Evolutionary conservation across 2,797 vertebrate genomes (phyloP).

Genomic region (Leucoraja ocellata): DNA sequence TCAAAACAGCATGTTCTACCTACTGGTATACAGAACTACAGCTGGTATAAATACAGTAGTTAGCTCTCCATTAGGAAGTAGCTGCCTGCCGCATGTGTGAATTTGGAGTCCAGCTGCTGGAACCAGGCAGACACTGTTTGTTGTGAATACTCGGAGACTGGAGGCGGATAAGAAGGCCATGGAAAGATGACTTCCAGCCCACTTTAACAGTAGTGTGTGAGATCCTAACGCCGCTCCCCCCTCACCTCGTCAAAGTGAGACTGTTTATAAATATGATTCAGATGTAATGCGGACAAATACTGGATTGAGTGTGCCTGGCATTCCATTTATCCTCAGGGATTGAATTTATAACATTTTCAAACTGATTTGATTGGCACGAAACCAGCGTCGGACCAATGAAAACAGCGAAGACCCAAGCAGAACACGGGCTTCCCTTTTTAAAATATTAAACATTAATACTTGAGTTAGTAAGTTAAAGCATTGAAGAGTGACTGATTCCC

Average conservation of each 20-base stretch:
- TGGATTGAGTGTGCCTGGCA: not conserved
- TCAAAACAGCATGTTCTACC: not conserved
- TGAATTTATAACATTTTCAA: not conserved
- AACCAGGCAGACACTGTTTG: not conserved
- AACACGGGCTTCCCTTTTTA: not conserved
- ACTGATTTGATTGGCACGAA: not conserved
- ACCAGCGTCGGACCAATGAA: not conserved
- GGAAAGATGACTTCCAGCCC: not conserved
- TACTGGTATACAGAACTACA: too few species aligned
- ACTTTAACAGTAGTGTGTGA: not conserved
- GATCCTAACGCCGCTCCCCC: not conserved
- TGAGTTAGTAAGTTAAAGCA: not conserved
- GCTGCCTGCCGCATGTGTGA: not conserved
- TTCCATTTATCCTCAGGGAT: not conserved
- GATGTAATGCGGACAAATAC: not conserved
- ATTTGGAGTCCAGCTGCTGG: not conserved
- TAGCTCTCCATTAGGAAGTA: not conserved
- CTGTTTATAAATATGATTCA: conserved; percentile 4
- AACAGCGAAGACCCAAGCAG: not conserved
- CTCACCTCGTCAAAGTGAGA: conserved; percentile 15
- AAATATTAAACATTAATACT: not conserved
- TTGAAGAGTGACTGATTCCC: not conserved
- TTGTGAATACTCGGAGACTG: not conserved
- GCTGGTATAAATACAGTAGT: not conserved
- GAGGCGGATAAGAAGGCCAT: not conserved